These are phyloP conservation scores for Hoplodrina blanda DNA, from an alignment of 2,888 invertebrate species.

Conservation along the genomic window DNA sequence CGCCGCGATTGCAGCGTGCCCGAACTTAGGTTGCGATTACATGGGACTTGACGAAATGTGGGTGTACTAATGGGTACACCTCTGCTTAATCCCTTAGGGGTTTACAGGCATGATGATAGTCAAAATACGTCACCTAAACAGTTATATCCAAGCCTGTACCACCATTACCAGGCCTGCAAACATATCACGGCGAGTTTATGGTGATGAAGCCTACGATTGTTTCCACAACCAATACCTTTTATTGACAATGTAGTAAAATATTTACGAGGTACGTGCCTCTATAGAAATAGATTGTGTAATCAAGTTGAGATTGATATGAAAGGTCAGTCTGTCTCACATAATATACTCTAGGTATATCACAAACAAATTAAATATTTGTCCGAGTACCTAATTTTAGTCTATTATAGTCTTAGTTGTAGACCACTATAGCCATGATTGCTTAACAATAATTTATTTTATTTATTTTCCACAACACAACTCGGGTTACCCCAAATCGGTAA, in stretches of 20 bases:
- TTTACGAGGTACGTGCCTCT: slow-evolving; percentile 59
- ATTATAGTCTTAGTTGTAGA: background rate
- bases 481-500: too few species aligned
- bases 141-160: slow-evolving; percentile 26
- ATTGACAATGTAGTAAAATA: slow-evolving; percentile 52
- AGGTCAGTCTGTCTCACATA: slow-evolving; percentile 22
- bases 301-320: slow-evolving; percentile 36
- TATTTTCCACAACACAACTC: too few species aligned
- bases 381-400: background rate
- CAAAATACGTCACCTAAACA: background rate
- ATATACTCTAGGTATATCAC: background rate
- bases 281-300: slow-evolving; percentile 45
- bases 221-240: slow-evolving; percentile 54
- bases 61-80: too few species aligned
- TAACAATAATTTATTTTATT: too few species aligned
- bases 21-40: too few species aligned
- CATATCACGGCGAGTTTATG: slow-evolving; percentile 55
- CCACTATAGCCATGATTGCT: too few species aligned
- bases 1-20: too few species aligned
- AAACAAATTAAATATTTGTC: slow-evolving; percentile 12
- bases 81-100: too few species aligned
- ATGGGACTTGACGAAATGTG: too few species aligned
- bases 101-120: too few species aligned
- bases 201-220: slow-evolving; percentile 59
- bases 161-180: slow-evolving; percentile 39